Base-by-base conservation (phyloP, 2,797 vertebrate species). In the Hephaestus fuliginosus region DNA sequence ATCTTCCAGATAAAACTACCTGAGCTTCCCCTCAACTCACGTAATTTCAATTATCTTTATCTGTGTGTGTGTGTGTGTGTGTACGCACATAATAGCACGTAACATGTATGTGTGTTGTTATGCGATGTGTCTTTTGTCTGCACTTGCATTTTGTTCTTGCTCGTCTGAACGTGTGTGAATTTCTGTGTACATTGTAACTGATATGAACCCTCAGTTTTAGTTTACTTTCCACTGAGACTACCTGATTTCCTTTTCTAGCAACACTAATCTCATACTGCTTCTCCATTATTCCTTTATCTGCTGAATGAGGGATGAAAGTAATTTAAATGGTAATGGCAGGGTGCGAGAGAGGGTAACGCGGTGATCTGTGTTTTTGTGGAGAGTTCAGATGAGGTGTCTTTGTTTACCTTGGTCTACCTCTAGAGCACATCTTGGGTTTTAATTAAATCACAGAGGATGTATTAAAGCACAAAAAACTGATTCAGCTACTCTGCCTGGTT, bases 1-100 rank as follows among this genome's bases (percentile, higher is more conserved):
- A 49, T 98, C 88, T 96, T 99, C 84, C 96, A 97, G 92, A 94
- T 99, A 91, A 95, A 95, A 76, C 95, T 99, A 67, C 97, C 98
- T 18, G 88, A 94, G 82, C 86, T 96, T 70, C 78, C 94, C 4
- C 88, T 88, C 62, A 96, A 92, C 86, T 91, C 96, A 94, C 97
- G 98, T 99, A 96, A 96, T 60, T 74, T 28, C 11, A 13, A 13
- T 65, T 73, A 28, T 11, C 33, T 36, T 44, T 20, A 7, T 56
- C 28, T 49, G 2, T n/a, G 15, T 58, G 9, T 44, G 3, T 22
- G 10, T 76, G 43, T 49, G 2, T n/a, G 15, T 58, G 9, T 44
- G 3, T 22, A 10, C 76, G 43, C 7, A 15, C 11, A 3, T 57
- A 8, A 11, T 30, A 18, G 43, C 6, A 15, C 8, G 5, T 53